These are phyloP conservation scores for Acrossocheilus wenchowensis DNA, from an alignment of 2,797 vertebrate genomes.

Conservation along the genomic window DNA sequence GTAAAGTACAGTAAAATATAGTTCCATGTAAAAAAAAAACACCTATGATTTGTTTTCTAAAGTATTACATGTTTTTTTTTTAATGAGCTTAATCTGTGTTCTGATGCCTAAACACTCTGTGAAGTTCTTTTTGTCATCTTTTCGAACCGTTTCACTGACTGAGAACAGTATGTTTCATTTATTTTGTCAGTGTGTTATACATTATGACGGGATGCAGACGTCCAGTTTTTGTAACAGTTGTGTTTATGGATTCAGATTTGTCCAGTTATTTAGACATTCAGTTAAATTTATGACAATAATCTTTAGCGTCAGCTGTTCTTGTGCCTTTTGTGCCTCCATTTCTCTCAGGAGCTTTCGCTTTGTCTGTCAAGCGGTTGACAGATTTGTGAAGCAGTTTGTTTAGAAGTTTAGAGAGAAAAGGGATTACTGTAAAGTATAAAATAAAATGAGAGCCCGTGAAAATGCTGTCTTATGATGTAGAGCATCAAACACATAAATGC, in stretches of 20 bases:
- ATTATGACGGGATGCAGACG: not conserved
- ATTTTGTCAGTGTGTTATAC: constrained; percentile 6
- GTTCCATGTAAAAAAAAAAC: not conserved
- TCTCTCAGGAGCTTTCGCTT: constrained; percentile 54
- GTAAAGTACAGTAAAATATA: constrained; percentile 8
- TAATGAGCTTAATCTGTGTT: constrained; percentile 8
- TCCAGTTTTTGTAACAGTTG: not conserved
- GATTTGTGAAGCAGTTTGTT: not conserved
- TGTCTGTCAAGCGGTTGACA: constrained; percentile 18
- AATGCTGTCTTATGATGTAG: constrained; percentile 3
- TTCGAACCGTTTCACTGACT: not conserved
- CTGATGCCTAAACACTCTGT: constrained; percentile 7
- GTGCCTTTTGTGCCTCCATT: constrained; percentile 55
- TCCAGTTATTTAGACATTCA: constrained; percentile 10
- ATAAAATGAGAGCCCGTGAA: not conserved
- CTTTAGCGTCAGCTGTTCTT: constrained; percentile 5
- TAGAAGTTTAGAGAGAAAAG: not conserved
- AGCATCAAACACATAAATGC: not conserved
- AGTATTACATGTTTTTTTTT: constrained; percentile 2
- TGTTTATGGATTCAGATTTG: not conserved
- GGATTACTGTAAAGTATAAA: not conserved
- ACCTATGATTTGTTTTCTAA: constrained; percentile 38
- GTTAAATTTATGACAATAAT: not conserved
- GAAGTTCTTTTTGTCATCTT: not conserved
- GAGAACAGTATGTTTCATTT: constrained; percentile 7